Percentiles rank a stretch among this genome's conserved stretches.
phyloP scores from a whole-genome alignment of 2,888 invertebrate species.

The Sussaba pulchella region DNA sequence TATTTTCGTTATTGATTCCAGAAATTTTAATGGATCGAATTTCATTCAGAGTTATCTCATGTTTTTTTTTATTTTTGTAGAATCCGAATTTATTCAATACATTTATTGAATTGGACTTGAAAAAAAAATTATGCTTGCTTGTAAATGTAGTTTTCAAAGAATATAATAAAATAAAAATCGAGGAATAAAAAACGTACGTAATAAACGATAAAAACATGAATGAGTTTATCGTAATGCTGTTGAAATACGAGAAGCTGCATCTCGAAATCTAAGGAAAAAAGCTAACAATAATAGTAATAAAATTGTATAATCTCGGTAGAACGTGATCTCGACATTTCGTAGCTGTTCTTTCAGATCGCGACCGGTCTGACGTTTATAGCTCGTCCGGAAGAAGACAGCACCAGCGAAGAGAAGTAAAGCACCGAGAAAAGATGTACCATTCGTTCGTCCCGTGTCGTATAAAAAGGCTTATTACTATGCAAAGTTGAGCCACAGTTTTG shows the following conservation, averaged over 20 bases:
- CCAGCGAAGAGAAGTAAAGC: background rate
- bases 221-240: background rate
- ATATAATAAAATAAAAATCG: too few relatives aligned
- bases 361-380: slow-evolving; percentile 23
- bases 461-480: slow-evolving; percentile 47
- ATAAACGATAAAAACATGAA: background rate
- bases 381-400: slow-evolving; percentile 6
- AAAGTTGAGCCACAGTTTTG: slow-evolving; percentile 25
- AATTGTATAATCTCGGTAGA: slow-evolving; percentile 20
- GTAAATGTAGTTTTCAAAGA: too few relatives aligned
- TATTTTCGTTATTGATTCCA: too few relatives aligned
- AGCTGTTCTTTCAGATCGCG: slow-evolving; percentile 10
- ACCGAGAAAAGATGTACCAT: slow-evolving; percentile 27
- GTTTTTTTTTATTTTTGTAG: too few relatives aligned
- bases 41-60: too few relatives aligned
- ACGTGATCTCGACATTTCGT: slow-evolving; percentile 30
- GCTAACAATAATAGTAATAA: background rate
- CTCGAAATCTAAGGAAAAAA: background rate
- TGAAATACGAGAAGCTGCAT: slow-evolving; percentile 1
- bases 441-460: slow-evolving; percentile 17
- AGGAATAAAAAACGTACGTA: background rate
- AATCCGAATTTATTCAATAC: too few relatives aligned
- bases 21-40: too few relatives aligned
- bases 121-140: too few relatives aligned
- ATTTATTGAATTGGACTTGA: too few relatives aligned